Evolutionary conservation across 2,113 vertebrate genomes (phyloP).

Genomic region (Lagopus leucura): DNA sequence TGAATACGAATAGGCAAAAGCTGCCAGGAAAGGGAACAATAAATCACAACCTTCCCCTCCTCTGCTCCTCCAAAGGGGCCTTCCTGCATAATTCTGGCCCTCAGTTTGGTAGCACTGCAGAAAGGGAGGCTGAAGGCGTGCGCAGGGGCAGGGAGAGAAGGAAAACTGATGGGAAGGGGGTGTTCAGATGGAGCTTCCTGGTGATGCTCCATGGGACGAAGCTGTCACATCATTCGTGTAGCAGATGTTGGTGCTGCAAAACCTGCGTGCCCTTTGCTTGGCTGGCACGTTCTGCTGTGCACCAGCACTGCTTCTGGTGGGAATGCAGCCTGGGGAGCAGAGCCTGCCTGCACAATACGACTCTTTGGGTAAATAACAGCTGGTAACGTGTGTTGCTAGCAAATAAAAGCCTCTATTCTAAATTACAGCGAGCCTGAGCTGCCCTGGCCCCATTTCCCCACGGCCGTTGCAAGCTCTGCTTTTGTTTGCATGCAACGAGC

Average conservation of each 20-base stretch:
- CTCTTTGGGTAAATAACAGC: conserved; percentile 16
- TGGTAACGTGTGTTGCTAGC: not conserved
- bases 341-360: not conserved
- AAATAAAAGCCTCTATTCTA: not conserved
- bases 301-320: not conserved
- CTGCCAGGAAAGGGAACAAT: accelerated
- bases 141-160: not conserved
- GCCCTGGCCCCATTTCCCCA: not conserved
- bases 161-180: not conserved
- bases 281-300: not conserved
- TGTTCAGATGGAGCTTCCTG: accelerated
- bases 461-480: not conserved
- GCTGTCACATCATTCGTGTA: not conserved
- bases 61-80: accelerated
- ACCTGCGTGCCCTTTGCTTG: accelerated
- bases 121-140: accelerated
- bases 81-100: not conserved
- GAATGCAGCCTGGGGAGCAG: not conserved
- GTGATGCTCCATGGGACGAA: not conserved
- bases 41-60: no score
- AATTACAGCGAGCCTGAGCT: not conserved
- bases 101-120: no score
- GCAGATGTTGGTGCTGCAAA: no score
- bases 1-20: accelerated
- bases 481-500: not conserved